Base-by-base conservation (phyloP, 2,888 invertebrate genomes). In the Hypena proboscidalis region DNA sequence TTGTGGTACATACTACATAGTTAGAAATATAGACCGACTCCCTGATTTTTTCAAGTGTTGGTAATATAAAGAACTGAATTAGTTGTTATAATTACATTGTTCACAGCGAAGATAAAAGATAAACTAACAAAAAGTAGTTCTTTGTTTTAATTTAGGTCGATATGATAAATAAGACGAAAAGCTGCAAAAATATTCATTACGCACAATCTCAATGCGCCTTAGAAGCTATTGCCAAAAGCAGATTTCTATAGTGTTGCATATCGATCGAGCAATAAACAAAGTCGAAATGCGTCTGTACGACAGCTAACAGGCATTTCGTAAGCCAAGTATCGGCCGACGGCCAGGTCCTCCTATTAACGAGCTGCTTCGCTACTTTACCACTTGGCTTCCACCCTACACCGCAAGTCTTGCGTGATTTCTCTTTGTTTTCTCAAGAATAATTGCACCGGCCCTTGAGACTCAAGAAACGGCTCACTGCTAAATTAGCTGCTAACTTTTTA, bases 381-480 rank as follows among this genome's bases (percentile, higher is more conserved):
- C 69, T 75, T 70, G 66, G 69, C 67, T 60, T 57, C 46, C 54
- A 35, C 52, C 50, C 37, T 39, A 32, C 53, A 48, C 58, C 60
- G 53, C 52, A 58, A 56, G 54, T 52, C 54, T 62, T 60, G 54
- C 54, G 65, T 61, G 67, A 70, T 69, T 69, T 61, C 60, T 68
- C 70, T 72, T 74, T 76, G 68, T 70, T 70, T 70, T 68, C 66
- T 63, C 57, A 65, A 66, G 68, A 71, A 58, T 65, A 67, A 70
- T 66, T 61, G 58, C 65, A 58, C 34, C 36, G 46, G 23, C 67
- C 58, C 65, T 42, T 33, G 60, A 64, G 70, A 66, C 62, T 47
- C 33, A 37, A 34, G 45, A 35, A 70, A 68, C 58, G 58, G 56
- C 45, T 55, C 62, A 56, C 64, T 48, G 56, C 46, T 46, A 67